Conservation (phyloP, 2,113 vertebrate species). For the Rhipidura dahli region DNA sequence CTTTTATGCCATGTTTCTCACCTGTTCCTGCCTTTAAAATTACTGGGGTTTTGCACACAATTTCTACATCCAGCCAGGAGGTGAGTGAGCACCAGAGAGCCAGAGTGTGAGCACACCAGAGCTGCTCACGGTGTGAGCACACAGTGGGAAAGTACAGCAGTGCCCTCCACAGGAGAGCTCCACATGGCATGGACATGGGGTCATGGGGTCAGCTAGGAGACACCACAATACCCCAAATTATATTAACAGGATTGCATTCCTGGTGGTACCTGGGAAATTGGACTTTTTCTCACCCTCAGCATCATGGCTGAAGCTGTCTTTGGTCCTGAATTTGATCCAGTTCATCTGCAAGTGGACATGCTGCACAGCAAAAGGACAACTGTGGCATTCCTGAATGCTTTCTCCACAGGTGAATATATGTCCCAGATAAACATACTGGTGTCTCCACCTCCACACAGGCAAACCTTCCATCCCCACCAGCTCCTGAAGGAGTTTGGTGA, state of each 20-base stretch:
- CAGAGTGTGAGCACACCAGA: no score
- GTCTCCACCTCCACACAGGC: neutral
- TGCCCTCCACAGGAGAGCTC: constrained; percentile 20
- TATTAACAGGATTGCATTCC: neutral
- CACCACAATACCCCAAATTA: neutral
- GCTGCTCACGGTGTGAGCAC: neutral
- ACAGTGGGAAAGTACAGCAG: constrained; percentile 6
- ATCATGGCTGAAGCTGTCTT: neutral
- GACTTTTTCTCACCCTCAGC: neutral
- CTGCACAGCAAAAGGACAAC: neutral
- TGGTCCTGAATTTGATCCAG: neutral
- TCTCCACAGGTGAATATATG: neutral
- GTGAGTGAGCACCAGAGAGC: neutral
- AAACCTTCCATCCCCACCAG: neutral
- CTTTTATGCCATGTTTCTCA: neutral
- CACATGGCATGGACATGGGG: neutral
- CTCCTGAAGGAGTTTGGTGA: neutral
- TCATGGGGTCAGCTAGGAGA: neutral
- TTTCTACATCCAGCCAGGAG: neutral
- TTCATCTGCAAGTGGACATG: neutral
- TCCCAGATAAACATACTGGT: neutral
- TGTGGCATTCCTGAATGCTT: neutral
- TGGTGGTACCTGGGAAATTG: rapidly evolving
- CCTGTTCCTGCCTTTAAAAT: neutral
- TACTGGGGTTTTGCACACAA: neutral